phyloP scores from a whole-genome alignment of 1,140 invertebrate genomes.

The Arion vulgaris region DNA sequence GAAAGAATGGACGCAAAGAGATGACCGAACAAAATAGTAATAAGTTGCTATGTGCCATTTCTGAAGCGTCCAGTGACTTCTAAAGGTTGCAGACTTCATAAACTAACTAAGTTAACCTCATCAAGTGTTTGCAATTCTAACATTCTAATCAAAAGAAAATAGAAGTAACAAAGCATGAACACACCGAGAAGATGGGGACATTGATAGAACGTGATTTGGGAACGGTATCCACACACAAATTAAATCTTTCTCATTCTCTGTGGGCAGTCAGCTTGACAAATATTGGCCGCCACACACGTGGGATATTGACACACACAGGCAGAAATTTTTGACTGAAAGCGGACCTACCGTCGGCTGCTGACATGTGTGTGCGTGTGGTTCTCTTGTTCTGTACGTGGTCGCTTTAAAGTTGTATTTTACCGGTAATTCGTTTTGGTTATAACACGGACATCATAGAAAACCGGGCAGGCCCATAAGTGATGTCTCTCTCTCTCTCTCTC shows the following conservation, averaged over 20 bases:
- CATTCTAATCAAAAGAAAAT: slow-evolving; percentile 28
- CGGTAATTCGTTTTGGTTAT: too few relatives aligned
- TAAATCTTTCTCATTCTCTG: slow-evolving; percentile 31
- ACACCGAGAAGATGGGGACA: background rate
- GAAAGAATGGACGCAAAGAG: too few relatives aligned
- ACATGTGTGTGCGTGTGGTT: too few relatives aligned
- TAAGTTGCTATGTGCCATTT: too few relatives aligned
- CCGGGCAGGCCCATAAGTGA: too few relatives aligned
- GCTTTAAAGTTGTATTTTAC: too few relatives aligned
- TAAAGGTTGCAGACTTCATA: background rate
- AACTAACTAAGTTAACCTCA: slow-evolving; percentile 17
- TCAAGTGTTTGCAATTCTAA: slow-evolving; percentile 19
- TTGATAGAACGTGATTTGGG: background rate
- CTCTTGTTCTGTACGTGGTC: too few relatives aligned
- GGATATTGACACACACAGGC: slow-evolving; percentile 28
- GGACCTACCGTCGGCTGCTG: too few relatives aligned
- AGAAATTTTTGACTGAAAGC: too few relatives aligned
- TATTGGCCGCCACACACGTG: slow-evolving; percentile 28
- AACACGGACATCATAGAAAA: too few relatives aligned
- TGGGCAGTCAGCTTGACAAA: slow-evolving; percentile 11
- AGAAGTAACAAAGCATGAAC: slow-evolving; percentile 12
- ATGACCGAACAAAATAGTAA: too few relatives aligned
- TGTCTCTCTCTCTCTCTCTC: too few relatives aligned
- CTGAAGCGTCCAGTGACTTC: background rate
- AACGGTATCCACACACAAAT: slow-evolving; percentile 27